These are phyloP conservation scores for Stigmatopora nigra DNA, from an alignment of 2,113 vertebrate species.

Conservation along the genomic window DNA sequence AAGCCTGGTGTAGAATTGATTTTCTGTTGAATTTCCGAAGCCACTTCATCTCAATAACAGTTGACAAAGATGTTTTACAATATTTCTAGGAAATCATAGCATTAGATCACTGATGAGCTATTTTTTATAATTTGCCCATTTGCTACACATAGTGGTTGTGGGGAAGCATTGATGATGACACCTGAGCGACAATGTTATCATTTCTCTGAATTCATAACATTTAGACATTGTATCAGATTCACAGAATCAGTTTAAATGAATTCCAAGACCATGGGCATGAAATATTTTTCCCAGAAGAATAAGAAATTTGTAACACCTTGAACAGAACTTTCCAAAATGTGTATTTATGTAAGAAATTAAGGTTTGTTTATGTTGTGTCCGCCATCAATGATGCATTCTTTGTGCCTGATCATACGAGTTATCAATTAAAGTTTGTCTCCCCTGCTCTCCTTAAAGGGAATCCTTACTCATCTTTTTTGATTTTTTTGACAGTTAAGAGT, in stretches of 20 bases:
- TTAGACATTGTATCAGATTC: neutral
- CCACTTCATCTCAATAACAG: neutral
- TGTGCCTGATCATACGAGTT: neutral
- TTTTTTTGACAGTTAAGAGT: constrained; percentile 11
- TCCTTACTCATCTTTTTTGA: neutral
- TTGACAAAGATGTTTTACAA: neutral
- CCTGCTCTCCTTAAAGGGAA: too few species aligned
- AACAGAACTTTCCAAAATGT: neutral
- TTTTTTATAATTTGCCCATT: neutral
- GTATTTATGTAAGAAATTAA: neutral
- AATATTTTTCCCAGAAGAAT: neutral
- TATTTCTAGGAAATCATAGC: neutral
- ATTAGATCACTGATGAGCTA: neutral
- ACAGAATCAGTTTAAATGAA: neutral
- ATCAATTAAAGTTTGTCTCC: neutral
- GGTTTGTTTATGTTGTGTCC: neutral
- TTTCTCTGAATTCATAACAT: neutral
- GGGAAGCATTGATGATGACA: neutral
- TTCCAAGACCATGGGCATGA: neutral
- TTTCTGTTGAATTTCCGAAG: neutral
- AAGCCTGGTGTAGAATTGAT: neutral
- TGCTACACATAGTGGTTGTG: neutral
- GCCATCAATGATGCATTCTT: neutral
- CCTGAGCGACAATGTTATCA: neutral
- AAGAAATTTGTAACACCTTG: neutral